Evolutionary conservation across 2,113 vertebrate genomes (phyloP).

Genomic region (Cavia porcellus): DNA sequence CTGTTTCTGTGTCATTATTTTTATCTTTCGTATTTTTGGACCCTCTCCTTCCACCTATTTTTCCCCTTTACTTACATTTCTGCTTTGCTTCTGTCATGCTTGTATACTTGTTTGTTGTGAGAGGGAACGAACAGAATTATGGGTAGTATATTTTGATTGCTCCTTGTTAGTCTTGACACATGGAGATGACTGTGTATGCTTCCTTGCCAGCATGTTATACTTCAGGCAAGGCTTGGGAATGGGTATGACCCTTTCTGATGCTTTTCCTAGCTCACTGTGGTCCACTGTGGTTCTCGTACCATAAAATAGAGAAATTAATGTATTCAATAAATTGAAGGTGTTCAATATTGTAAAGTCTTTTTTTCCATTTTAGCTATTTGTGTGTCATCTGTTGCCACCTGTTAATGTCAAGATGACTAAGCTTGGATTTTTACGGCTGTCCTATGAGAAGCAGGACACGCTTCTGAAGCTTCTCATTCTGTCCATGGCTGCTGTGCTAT

Average conservation of each 20-base stretch:
- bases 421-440: slow-evolving; percentile 96
- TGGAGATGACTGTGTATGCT: background rate
- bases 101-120: background rate
- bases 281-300: background rate
- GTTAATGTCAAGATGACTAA: slow-evolving; percentile 94
- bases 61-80: background rate
- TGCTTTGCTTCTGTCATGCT: background rate
- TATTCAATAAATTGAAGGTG: slow-evolving; percentile 2
- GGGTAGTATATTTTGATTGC: background rate
- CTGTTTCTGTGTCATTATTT: background rate
- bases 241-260: background rate
- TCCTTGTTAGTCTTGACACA: slow-evolving; percentile 1
- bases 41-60: background rate
- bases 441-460: slow-evolving; percentile 99
- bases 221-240: background rate
- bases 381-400: slow-evolving; percentile 76
- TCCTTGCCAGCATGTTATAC: background rate
- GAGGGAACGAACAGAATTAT: background rate
- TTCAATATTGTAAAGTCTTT: slow-evolving; percentile 31
- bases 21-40: background rate
- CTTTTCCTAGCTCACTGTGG: background rate
- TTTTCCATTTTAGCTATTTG: slow-evolving; percentile 82
- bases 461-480: slow-evolving; percentile 99
- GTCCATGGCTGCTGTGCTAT: slow-evolving; percentile 98
- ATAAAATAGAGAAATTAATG: slow-evolving; percentile 28